phyloP scores from a whole-genome alignment of 2,113 vertebrate species.

The Sinosuthora webbiana region DNA sequence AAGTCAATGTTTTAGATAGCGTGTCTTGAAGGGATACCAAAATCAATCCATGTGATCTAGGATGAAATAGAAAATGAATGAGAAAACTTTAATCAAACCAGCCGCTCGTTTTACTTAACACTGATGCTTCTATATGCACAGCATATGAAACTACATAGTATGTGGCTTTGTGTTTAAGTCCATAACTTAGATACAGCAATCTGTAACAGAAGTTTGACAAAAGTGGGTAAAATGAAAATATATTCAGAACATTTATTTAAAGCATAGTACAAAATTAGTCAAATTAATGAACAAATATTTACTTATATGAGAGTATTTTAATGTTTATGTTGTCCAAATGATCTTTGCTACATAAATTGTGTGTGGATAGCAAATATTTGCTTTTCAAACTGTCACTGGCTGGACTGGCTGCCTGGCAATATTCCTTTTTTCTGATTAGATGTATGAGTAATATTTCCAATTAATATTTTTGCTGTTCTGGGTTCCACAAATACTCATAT shows the following conservation, averaged over 20 bases:
- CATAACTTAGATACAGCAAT: neutral
- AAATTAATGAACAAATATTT: constrained; percentile 18
- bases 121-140: neutral
- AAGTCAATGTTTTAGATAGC: neutral
- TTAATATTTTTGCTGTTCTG: neutral
- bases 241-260: constrained; percentile 1
- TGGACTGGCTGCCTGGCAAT: neutral
- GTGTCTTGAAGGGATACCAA: neutral
- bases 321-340: neutral
- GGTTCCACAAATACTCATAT: neutral
- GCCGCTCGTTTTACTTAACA: neutral
- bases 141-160: neutral
- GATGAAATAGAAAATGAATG: neutral
- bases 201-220: neutral
- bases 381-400: neutral
- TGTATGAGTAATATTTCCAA: neutral
- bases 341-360: neutral
- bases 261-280: neutral
- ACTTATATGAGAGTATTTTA: neutral
- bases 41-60: neutral
- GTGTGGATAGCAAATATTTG: constrained; percentile 4
- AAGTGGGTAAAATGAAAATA: neutral
- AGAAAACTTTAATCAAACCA: neutral
- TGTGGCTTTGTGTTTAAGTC: neutral
- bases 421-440: neutral